Base-by-base conservation (phyloP, 2,888 invertebrate genomes). In the Limnephilus rhombicus region DNA sequence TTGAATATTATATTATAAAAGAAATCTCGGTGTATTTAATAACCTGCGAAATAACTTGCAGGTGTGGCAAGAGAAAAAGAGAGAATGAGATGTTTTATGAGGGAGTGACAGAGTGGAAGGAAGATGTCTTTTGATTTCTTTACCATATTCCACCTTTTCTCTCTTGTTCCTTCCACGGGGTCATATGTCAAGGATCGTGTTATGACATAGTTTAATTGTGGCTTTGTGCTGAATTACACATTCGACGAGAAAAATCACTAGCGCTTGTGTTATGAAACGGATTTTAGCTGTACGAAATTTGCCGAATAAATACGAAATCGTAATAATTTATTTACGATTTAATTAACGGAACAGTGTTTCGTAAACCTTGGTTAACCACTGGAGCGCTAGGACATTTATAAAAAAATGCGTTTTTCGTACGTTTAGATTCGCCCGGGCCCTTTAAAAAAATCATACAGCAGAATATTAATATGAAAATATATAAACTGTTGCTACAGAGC, bases 131-230 rank as follows among this genome's bases (percentile, higher is more conserved):
- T 83, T 31, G 24, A n/a, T 24, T 68, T 24, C 68, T 68, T 68
- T 68, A 68, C 24, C n/a, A 68, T 68, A 68, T 68, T 68, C 68
- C 24, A 68, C 9, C 7, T 24, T 24, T 68, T 68, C 68, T 68
- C 68, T 68, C 68, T 68, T 68, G 68, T 24, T 83, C 37, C 37
- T 41, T 83, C 12, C 83, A 34, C 34, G 83, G 83, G 83, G 83
- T 83, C 83, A 83, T 34, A n/a, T 83, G 83, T 34, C 83, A 83
- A 83, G 83, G 5, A 83, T 68, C 37, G 37, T n/a, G 83, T 83
- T 83, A 83, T 83, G 83, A 83, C 34, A 83, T 18, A 37, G 24
- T 24, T 83, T 37, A 34, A 83, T 83, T 83, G 68, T 24, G 68
- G 68, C 9, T 24, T 68, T 68, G 68, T 68, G 24, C 68, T n/a